Percentiles rank a stretch among this genome's conserved stretches.
Conservation (phyloP, 2,113 vertebrate species). For the cattle (Bos taurus) region ARS-UCD2.0 NC_037331.1:113239501-113240000, state of each 20-base stretch:
- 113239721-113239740: too few relatives aligned
- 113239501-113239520: neutral
- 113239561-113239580: accelerated
- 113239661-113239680: neutral
- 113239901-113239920: neutral
- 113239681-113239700: neutral
- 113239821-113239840: neutral
- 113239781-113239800: neutral
- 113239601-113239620: accelerated
- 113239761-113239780: accelerated
- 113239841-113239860: neutral
- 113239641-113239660: accelerated
- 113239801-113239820: neutral
- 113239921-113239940: neutral
- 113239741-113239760: neutral
- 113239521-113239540: neutral
- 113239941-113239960: too few relatives aligned
- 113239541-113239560: accelerated
- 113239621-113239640: accelerated
- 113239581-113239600: neutral
- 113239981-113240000: neutral
- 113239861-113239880: neutral
- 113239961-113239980: neutral
- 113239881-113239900: neutral
- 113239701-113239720: neutral